A percentile compares a stretch with the other conserved stretches of the same genome.
Conservation (phyloP, 2,113 vertebrate genomes). For the Lophius piscatorius region DNA sequence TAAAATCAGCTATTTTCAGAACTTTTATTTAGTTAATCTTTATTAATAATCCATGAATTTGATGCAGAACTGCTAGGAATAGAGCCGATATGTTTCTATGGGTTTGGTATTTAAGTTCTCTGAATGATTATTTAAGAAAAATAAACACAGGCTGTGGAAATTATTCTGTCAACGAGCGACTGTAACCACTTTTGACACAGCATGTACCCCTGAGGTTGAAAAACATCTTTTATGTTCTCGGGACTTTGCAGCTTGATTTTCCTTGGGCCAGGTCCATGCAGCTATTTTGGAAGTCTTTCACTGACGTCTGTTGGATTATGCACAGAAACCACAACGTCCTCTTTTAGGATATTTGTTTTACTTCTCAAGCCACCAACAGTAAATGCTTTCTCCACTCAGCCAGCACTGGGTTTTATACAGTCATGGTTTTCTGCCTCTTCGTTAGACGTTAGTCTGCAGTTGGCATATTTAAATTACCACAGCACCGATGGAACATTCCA, state of each 20-base stretch:
- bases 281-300: slow-evolving; percentile 61
- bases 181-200: slow-evolving; percentile 38
- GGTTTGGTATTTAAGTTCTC: slow-evolving; percentile 23
- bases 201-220: slow-evolving; percentile 43
- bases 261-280: slow-evolving; percentile 60
- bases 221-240: slow-evolving; percentile 52
- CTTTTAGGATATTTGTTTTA: slow-evolving; percentile 72
- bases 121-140: slow-evolving; percentile 18
- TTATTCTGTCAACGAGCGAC: slow-evolving; percentile 23
- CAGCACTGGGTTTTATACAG: slow-evolving; percentile 64
- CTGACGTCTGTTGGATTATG: slow-evolving; percentile 68
- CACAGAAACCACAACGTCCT: slow-evolving; percentile 71
- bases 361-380: slow-evolving; percentile 69
- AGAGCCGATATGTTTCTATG: slow-evolving; percentile 8
- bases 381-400: slow-evolving; percentile 68
- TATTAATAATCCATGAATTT: slow-evolving; percentile 4
- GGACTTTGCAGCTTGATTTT: slow-evolving; percentile 60
- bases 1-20: neutral
- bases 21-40: slow-evolving; percentile 4
- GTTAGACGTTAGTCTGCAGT: slow-evolving; percentile 48
- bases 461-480: slow-evolving; percentile 55
- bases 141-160: slow-evolving; percentile 45
- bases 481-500: slow-evolving; percentile 69
- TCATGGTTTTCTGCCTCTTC: slow-evolving; percentile 66
- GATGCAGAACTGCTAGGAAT: neutral